Evolutionary conservation across 2,113 vertebrate species (phyloP).

Genomic region (Lampris incognitus): DNA sequence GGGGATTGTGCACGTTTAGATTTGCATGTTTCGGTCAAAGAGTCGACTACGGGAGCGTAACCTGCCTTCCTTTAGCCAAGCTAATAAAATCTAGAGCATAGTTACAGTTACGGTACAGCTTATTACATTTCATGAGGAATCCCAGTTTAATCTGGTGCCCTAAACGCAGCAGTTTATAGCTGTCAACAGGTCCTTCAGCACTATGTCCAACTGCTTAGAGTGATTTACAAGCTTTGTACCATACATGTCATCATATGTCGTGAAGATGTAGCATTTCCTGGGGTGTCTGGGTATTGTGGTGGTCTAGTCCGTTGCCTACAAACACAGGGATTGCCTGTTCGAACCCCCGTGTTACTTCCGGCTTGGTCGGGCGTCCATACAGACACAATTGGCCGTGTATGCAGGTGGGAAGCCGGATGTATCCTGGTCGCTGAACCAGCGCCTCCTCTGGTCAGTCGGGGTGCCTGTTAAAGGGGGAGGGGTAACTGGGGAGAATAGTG

Average conservation of each 20-base stretch:
- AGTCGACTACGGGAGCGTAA: neutral
- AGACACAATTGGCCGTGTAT: no score
- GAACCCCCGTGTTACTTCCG: no score
- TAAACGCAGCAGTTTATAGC: conserved; percentile 22
- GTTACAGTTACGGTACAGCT: conserved; percentile 22
- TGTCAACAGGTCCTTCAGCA: conserved; percentile 36
- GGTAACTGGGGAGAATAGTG: no score
- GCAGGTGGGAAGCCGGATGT: no score
- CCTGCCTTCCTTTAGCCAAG: conserved; percentile 3
- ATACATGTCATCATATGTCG: conserved; percentile 29
- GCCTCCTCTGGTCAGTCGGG: no score
- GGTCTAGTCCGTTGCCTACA: no score
- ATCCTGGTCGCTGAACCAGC: no score
- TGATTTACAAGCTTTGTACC: conserved; percentile 6
- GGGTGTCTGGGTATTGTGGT: no score
- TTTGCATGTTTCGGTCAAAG: neutral
- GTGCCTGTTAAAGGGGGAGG: no score
- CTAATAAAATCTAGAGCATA: conserved; percentile 16
- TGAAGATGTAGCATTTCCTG: neutral
- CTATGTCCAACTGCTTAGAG: conserved; percentile 27
- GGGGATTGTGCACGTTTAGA: neutral
- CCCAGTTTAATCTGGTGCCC: conserved; percentile 36
- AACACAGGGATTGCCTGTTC: no score
- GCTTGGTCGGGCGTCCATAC: no score
- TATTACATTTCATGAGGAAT: conserved; percentile 36